Conservation (phyloP, 2,888 invertebrate species). For the Polia nebulosa region DNA sequence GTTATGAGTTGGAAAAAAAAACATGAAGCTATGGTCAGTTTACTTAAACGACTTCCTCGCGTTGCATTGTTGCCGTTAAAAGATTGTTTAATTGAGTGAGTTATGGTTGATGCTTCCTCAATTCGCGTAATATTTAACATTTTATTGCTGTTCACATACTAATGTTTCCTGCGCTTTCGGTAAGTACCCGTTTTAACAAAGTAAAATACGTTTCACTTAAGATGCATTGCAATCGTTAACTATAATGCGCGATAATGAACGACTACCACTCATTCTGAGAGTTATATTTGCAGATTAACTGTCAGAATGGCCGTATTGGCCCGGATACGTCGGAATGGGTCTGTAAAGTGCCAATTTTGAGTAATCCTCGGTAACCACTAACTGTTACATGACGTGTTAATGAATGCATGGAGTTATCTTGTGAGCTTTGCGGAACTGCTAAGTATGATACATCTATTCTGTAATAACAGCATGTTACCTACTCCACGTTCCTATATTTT, state of each 20-base stretch:
- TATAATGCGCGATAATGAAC: slow-evolving; percentile 62
- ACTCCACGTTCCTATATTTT: too few relatives aligned
- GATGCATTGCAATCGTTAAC: slow-evolving; percentile 62
- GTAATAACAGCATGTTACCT: neutral
- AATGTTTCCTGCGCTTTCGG: slow-evolving; percentile 76
- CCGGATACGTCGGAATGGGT: slow-evolving; percentile 45
- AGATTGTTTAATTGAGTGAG: slow-evolving; percentile 75
- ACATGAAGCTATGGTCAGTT: slow-evolving; percentile 73
- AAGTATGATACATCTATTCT: slow-evolving; percentile 1
- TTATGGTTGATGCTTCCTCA: slow-evolving; percentile 75
- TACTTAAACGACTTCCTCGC: slow-evolving; percentile 74
- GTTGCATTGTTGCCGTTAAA: slow-evolving; percentile 69
- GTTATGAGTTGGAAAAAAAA: slow-evolving; percentile 52
- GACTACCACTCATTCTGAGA: slow-evolving; percentile 38
- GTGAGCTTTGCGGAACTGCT: slow-evolving; percentile 9
- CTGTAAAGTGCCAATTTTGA: slow-evolving; percentile 44
- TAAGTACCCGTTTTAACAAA: slow-evolving; percentile 69
- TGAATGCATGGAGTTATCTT: slow-evolving; percentile 7
- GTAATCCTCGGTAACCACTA: slow-evolving; percentile 41
- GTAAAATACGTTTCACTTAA: slow-evolving; percentile 64
- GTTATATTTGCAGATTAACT: slow-evolving; percentile 52
- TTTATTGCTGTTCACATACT: slow-evolving; percentile 69
- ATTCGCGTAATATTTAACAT: slow-evolving; percentile 74
- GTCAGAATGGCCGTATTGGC: slow-evolving; percentile 52
- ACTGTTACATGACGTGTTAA: slow-evolving; percentile 26